A percentile compares a stretch with the other conserved stretches of the same genome.
phyloP scores from a whole-genome alignment of 2,888 invertebrate species.

The Meliscaeva auricollis region DNA sequence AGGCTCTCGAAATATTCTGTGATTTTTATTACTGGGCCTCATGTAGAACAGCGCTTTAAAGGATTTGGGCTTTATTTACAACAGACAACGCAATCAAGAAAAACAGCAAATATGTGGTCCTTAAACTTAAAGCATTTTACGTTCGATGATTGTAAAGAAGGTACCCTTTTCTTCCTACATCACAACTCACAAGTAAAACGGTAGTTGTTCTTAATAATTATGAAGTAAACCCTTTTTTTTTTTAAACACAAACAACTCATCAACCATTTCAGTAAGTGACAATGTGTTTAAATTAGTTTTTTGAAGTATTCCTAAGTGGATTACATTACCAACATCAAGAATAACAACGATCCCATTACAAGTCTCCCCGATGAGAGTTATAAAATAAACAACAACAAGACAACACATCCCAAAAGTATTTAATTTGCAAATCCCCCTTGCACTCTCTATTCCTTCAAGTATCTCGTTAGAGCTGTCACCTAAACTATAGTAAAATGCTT shows the following conservation, averaged over 20 bases:
- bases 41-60: too few relatives aligned
- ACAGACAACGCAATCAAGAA: too few relatives aligned
- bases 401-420: slow-evolving; percentile 23
- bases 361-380: slow-evolving; percentile 5
- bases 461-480: slow-evolving; percentile 55
- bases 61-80: too few relatives aligned
- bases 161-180: too few relatives aligned
- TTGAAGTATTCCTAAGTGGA: slow-evolving; percentile 5
- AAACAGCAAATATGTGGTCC: too few relatives aligned
- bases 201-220: too few relatives aligned
- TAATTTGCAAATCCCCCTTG: slow-evolving; percentile 45
- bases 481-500: slow-evolving; percentile 55
- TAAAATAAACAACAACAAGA: slow-evolving; percentile 39
- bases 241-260: background rate
- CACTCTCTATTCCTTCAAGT: slow-evolving; percentile 34
- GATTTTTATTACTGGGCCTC: too few relatives aligned
- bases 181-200: too few relatives aligned
- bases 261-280: slow-evolving; percentile 5
- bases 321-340: slow-evolving; percentile 31
- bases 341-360: slow-evolving; percentile 46
- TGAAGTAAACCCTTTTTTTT: too few relatives aligned
- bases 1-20: too few relatives aligned
- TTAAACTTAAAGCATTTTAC: too few relatives aligned
- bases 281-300: slow-evolving; percentile 20
- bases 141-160: too few relatives aligned